A percentile compares a stretch with the other conserved stretches of the same genome.
phyloP scores from a whole-genome alignment of 2,113 vertebrate genomes.

The Mohoua ochrocephala region DNA sequence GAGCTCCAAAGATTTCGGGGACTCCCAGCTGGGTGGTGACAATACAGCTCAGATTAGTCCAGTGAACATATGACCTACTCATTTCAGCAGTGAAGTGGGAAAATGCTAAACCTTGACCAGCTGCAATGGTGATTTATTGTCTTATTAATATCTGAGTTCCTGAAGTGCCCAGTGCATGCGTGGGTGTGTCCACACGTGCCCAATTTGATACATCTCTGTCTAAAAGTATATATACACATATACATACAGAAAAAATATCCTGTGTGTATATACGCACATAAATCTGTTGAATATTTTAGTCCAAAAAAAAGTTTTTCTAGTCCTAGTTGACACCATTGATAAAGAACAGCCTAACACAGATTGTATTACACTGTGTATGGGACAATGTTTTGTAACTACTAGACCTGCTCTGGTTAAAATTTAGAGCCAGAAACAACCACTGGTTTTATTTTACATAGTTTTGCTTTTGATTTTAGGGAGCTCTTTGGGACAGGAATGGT shows the following conservation, averaged over 20 bases:
- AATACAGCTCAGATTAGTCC: neutral
- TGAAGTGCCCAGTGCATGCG: neutral
- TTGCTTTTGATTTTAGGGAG: conserved; percentile 14
- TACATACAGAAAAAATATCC: neutral
- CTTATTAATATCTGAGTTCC: neutral
- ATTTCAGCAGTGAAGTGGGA: neutral
- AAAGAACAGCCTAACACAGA: neutral
- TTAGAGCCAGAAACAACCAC: neutral
- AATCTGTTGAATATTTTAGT: neutral
- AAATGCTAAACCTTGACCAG: neutral
- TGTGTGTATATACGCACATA: neutral
- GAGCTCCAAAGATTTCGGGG: neutral
- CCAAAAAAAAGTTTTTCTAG: neutral
- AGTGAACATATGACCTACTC: neutral
- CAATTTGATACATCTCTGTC: neutral
- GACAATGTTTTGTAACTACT: neutral
- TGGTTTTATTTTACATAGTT: conserved; percentile 3
- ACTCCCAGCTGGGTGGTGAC: neutral
- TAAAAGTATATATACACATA: neutral
- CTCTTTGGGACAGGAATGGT: neutral
- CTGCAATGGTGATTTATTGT: neutral
- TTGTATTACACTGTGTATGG: neutral
- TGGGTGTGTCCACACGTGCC: neutral
- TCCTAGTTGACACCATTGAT: neutral
- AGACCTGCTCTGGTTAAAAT: neutral